Evolutionary conservation across 2,888 invertebrate species (phyloP).

Genomic region (Drosophila crucigera): DNA sequence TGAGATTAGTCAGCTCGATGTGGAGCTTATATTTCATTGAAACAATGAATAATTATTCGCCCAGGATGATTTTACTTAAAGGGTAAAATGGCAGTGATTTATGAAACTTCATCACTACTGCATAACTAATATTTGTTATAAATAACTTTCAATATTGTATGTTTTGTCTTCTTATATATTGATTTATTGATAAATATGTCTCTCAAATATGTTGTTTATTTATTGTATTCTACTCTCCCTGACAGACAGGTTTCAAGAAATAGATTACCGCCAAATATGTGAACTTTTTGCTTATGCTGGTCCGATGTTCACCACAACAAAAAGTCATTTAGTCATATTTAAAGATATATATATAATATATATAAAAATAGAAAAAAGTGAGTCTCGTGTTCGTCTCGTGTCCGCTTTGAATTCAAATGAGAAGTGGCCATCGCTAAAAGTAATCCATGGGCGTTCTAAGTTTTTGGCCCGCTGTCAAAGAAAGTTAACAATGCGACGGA

Average conservation of each 20-base stretch:
- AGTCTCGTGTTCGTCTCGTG: not conserved
- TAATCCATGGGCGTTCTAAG: conserved; percentile 42
- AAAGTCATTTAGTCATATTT: not conserved
- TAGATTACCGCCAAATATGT: not conserved
- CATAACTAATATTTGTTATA: not conserved
- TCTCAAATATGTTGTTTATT: not conserved
- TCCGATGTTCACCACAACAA: not conserved
- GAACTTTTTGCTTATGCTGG: not conserved
- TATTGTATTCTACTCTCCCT: not conserved
- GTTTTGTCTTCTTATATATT: not conserved
- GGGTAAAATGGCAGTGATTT: not conserved
- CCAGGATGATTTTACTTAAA: no score
- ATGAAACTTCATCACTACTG: not conserved
- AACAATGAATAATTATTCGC: not conserved
- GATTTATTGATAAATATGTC: not conserved
- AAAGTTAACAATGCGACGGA: conserved; percentile 75
- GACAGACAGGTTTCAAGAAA: not conserved
- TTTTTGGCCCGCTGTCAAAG: conserved; percentile 76
- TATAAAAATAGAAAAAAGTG: not conserved
- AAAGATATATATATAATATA: not conserved
- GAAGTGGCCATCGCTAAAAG: conserved; percentile 8
- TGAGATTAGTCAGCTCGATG: not conserved
- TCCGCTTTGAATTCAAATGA: not conserved
- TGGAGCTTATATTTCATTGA: not conserved
- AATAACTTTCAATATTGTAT: not conserved